Percentiles rank a stretch among this genome's conserved stretches.
These are phyloP conservation scores for Ormyrus rosae DNA, from an alignment of 2,888 invertebrate genomes.

Conservation along the genomic window DNA sequence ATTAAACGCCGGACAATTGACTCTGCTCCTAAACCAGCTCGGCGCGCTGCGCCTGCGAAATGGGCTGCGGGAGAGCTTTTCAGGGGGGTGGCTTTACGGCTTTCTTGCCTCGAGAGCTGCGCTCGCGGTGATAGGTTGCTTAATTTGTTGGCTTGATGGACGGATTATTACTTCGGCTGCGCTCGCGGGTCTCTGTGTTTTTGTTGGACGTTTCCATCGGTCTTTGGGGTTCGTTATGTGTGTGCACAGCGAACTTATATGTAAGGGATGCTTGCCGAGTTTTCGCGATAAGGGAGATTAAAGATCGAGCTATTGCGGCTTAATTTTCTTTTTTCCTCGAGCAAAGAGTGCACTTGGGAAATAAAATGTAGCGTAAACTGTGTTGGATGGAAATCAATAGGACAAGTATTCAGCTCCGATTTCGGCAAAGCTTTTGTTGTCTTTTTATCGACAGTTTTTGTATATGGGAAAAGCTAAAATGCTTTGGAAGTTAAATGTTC, in stretches of 20 bases:
- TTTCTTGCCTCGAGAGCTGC: not conserved
- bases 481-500: too few relatives aligned
- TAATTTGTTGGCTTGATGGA: slow-evolving; percentile 23
- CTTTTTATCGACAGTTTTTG: too few relatives aligned
- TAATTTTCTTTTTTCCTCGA: not conserved
- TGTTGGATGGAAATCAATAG: not conserved
- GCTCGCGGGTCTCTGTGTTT: not conserved
- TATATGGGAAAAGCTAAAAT: too few relatives aligned
- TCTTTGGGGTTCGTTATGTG: slow-evolving; percentile 23
- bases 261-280: not conserved
- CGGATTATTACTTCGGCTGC: slow-evolving; percentile 13
- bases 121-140: not conserved
- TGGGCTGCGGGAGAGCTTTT: too few relatives aligned
- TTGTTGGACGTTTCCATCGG: slow-evolving; percentile 5
- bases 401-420: too few relatives aligned
- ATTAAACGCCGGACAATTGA: slow-evolving; percentile 16
- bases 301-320: slow-evolving; percentile 17
- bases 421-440: too few relatives aligned
- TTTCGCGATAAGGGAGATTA: slow-evolving; percentile 30
- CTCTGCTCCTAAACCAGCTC: not conserved
- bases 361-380: not conserved
- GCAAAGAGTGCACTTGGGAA: not conserved
- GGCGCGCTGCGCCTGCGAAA: too few relatives aligned
- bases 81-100: slow-evolving; percentile 6
- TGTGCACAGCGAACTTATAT: not conserved